Percentiles rank a stretch among this genome's conserved stretches.
phyloP scores from a whole-genome alignment of 2,797 vertebrate genomes.

The Lindbergichthys nudifrons region DNA sequence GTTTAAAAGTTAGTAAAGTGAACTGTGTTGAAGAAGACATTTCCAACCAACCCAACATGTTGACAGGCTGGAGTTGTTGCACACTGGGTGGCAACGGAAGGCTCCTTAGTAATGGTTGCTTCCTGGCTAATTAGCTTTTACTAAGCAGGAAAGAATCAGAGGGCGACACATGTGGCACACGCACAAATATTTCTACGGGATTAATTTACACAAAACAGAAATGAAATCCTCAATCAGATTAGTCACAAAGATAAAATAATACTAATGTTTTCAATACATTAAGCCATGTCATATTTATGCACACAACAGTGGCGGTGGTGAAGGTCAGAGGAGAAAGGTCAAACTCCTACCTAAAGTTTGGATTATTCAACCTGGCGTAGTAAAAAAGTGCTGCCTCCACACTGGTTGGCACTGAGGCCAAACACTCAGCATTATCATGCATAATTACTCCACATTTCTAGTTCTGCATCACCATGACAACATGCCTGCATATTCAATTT shows the following conservation, averaged over 20 bases:
- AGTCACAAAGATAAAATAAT: background rate
- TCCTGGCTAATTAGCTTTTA: conserved; percentile 59
- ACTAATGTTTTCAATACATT: background rate
- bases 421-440: conserved; percentile 34
- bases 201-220: conserved; percentile 28
- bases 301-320: background rate
- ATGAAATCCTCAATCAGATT: conserved; percentile 20
- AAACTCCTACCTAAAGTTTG: conserved; percentile 3
- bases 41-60: conserved; percentile 17
- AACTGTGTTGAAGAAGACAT: background rate
- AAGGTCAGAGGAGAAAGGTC: conserved; percentile 21
- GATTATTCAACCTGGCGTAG: conserved; percentile 3
- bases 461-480: conserved; percentile 59
- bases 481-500: conserved; percentile 42
- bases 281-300: background rate
- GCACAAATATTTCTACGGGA: conserved; percentile 36
- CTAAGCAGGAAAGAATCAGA: conserved; percentile 47
- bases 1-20: background rate
- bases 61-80: conserved; percentile 25
- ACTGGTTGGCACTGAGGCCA: conserved; percentile 9
- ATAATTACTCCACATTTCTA: conserved; percentile 42
- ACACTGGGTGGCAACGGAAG: conserved; percentile 29
- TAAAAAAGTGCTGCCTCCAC: conserved; percentile 26
- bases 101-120: conserved; percentile 50
- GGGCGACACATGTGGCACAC: conserved; percentile 3